A percentile compares a stretch with the other conserved stretches of the same genome.
Evolutionary conservation across 2,113 vertebrate genomes (phyloP).

Genomic region (Sebastes schlegelii): DNA sequence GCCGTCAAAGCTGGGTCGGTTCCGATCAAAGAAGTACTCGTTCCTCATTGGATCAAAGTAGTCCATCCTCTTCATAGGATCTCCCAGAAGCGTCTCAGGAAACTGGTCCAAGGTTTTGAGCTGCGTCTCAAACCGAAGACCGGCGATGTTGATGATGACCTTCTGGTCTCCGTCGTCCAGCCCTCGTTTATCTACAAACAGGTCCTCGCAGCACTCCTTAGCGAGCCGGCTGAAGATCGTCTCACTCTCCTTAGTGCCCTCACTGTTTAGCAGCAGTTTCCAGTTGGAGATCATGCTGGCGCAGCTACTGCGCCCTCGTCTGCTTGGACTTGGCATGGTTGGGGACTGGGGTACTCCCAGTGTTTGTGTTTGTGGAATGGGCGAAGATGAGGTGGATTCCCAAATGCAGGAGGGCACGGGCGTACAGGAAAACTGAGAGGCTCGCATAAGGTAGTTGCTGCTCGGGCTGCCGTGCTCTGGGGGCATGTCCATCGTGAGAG

Average conservation of each 20-base stretch:
- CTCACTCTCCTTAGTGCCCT: constrained; percentile 87
- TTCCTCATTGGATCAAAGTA: constrained; percentile 99
- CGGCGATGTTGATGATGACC: constrained; percentile 96
- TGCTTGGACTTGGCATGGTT: constrained; percentile 45
- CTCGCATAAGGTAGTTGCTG: constrained; percentile 47
- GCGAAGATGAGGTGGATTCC: constrained; percentile 65
- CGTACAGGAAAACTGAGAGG: constrained; percentile 26
- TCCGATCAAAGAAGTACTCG: constrained; percentile 97
- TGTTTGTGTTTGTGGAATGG: constrained; percentile 57
- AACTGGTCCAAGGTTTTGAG: constrained; percentile 94
- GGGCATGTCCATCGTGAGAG: constrained; percentile 75
- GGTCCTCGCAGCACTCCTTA: constrained; percentile 86
- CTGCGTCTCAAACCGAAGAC: constrained; percentile 94
- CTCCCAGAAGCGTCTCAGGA: constrained; percentile 93
- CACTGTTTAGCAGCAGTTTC: constrained; percentile 86
- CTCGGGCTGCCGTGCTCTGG: constrained; percentile 53
- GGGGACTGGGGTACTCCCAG: constrained; percentile 70
- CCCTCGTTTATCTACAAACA: constrained; percentile 85
- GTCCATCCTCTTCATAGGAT: constrained; percentile 90
- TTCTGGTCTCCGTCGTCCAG: constrained; percentile 91
- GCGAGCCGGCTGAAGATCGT: constrained; percentile 88
- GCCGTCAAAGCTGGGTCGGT: constrained; percentile 96
- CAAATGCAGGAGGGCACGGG: constrained; percentile 62
- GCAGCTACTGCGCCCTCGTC: constrained; percentile 82
- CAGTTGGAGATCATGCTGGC: constrained; percentile 90